phyloP scores from a whole-genome alignment of 2,113 vertebrate species.

The Anhinga anhinga region DNA sequence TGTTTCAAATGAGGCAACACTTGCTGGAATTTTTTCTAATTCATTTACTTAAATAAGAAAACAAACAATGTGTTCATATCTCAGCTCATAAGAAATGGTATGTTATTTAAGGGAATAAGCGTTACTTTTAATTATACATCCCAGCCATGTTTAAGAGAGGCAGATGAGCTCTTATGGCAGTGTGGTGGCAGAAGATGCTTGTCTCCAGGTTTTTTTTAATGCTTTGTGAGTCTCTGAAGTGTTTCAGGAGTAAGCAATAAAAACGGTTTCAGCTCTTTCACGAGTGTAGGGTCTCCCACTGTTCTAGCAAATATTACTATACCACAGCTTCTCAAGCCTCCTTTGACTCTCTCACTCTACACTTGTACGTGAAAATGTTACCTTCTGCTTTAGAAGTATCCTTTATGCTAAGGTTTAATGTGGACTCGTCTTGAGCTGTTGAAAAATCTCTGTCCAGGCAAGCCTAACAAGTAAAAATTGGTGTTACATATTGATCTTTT shows the following conservation, averaged over 20 bases:
- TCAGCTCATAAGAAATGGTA: neutral
- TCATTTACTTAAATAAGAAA: neutral
- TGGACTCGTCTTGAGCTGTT: neutral
- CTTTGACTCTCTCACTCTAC: neutral
- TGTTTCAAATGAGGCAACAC: neutral
- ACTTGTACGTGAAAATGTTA: neutral
- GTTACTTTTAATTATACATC: neutral
- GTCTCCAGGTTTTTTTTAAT: neutral
- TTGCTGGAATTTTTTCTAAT: neutral
- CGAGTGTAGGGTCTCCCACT: neutral
- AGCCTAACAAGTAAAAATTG: neutral
- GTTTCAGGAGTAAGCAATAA: neutral
- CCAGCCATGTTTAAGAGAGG: neutral
- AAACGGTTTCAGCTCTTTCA: neutral
- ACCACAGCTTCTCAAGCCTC: neutral
- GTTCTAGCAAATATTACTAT: neutral
- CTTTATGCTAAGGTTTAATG: neutral
- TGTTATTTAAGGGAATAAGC: neutral
- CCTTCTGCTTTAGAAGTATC: neutral
- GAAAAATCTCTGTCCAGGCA: neutral
- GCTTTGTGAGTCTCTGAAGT: neutral
- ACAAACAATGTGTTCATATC: fast-evolving
- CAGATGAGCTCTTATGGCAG: neutral
- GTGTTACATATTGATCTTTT: conserved; percentile 50
- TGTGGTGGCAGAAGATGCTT: neutral